Base-by-base conservation (phyloP, 2,888 invertebrate species). In the Drosophila macrothrix region DNA sequence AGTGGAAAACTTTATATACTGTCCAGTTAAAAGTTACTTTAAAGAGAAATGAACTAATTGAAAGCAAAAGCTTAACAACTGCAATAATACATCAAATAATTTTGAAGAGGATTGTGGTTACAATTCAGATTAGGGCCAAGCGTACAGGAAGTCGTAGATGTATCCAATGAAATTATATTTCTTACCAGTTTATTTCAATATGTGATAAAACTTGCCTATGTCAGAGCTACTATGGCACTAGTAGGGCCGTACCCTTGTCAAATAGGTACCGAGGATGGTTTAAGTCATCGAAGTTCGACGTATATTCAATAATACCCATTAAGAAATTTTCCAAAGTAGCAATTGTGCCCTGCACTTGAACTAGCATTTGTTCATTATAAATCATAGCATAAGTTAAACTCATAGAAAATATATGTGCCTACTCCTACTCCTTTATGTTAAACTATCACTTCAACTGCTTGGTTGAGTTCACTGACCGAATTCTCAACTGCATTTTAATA, bases 391-490 rank as follows among this genome's bases (percentile, higher is more conserved):
- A 41, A 55, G n/a, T 19, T 31, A 58, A 62, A 4, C 43, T 14
- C 1, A 43, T 14, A 22, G 43, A 14, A 29, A 55, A 54, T 53
- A 16, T 43, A 41, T 39, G 22, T 46, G 25, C 59, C 55, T 14
- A 58, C 19, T 41, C 46, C 25, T 31, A 3, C 16, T 28, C 16
- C 19, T 16, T 9, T 49, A 28, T 49, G 4, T 28, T 19, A 50
- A 31, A n/a, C 25, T 14, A 31, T 35, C 50, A 19, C 29, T 39
- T 52, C 28, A 29, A 35, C 49, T 52, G 39, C 22, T 54, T 25
- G 28, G 37, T 25, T 37, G 49, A 67, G 85, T 82, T 88, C 83
- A 88, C 62, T 86, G 82, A 82, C 82, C 82, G 72, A 74, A 66
- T 29, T 73, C 66, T 59, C 69, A 71, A 60, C 75, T 80, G 73